Percentiles rank a stretch among this genome's conserved stretches.
phyloP scores from a whole-genome alignment of 2,888 invertebrate species.

The Phasia obesa region DNA sequence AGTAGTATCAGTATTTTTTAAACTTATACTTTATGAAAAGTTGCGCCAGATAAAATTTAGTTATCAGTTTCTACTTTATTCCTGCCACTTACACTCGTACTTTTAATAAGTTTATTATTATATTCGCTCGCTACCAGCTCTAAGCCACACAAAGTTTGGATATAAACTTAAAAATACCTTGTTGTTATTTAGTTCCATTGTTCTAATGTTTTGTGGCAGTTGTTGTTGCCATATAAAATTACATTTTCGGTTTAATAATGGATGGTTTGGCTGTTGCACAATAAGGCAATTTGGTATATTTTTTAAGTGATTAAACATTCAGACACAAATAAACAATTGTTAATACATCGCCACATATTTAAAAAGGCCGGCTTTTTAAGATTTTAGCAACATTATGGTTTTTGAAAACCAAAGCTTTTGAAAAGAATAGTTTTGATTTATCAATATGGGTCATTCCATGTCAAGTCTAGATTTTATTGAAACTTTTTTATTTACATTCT shows the following conservation, averaged over 20 bases:
- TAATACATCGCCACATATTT: no score
- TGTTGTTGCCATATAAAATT: conserved; percentile 12
- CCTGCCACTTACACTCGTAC: conserved; percentile 18
- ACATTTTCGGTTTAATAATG: background rate
- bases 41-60: conserved; percentile 58
- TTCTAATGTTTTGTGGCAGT: background rate
- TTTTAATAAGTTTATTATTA: conserved; percentile 29
- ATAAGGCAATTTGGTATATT: background rate
- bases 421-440: no score
- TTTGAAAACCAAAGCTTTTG: no score
- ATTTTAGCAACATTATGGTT: no score
- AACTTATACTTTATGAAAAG: conserved; percentile 30
- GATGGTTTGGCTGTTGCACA: background rate
- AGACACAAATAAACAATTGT: no score
- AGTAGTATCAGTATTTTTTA: conserved; percentile 18
- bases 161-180: conserved; percentile 53
- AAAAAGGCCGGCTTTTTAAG: no score
- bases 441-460: no score
- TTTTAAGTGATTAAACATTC: no score
- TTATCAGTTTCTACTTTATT: conserved; percentile 45
- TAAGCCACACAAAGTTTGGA: conserved; percentile 2
- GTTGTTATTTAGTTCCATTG: conserved; percentile 28
- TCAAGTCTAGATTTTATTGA: no score
- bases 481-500: no score
- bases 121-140: conserved; percentile 16